Evolutionary conservation across 1,140 invertebrate genomes (phyloP), one percentile per base, ranked within the genome.

Genomic region (Caerostris extrusa): DNA sequence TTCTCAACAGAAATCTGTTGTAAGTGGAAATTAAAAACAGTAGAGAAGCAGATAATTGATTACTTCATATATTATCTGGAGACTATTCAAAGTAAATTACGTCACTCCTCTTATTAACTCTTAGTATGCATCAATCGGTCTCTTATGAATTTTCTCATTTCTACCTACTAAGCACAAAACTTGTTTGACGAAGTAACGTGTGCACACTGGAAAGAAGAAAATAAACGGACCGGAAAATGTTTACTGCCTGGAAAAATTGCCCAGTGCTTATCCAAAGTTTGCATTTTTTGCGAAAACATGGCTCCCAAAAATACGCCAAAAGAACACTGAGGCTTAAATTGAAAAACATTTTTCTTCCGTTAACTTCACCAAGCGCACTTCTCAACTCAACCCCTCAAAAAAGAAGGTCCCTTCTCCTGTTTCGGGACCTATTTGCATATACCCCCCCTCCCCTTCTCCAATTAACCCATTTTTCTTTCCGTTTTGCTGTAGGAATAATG

Each of bases 401-500:
- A n/a, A n/a, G n/a, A n/a, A n/a, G 19, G 19, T 10, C 50, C 8
- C 69, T 77, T 34, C 69, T 77, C 19, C 34, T 77, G 14, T 12
- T 77, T 77, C 69, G 8, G 69, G 8, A 34, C 19, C 19, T 12
- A 77, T 77, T 77, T 77, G 69, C 69, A 77, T 77, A 77, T 19
- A 7, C 8, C 69, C 69, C 10, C 34, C n/a, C n/a, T 50, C 17
- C 60, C 60, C 17, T 5, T 61, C 17, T 14, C 69, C 69, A 77
- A 77, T 77, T 77, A 77, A 77, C 69, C 69, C 69, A 77, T 77
- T 77, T 77, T 53, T 77, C 69, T 77, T 77, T 77, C 69, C 69
- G 8, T 10, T 77, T 50, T 34, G 34, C 69, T 77, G 19, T 34
- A 34, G 34, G 69, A 77, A 77, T 77, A 77, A 77, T 77, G 69